Conservation (phyloP, 2,113 vertebrate species). For the Alligator mississippiensis region DNA sequence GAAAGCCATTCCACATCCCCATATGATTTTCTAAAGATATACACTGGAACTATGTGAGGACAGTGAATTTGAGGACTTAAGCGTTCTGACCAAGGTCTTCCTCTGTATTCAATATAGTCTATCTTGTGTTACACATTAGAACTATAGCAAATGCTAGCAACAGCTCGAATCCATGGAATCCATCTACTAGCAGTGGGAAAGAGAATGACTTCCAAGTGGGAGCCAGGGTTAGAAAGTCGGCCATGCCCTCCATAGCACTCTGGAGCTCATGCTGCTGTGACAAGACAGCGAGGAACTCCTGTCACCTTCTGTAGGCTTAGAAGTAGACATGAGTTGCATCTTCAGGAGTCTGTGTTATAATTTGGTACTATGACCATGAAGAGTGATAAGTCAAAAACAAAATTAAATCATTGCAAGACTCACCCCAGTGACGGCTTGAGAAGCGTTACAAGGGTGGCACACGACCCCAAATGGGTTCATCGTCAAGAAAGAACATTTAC, state of each 20-base stretch:
- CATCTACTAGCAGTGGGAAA: not conserved
- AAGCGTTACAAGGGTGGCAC: not conserved
- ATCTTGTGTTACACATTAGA: not conserved
- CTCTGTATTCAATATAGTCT: not conserved
- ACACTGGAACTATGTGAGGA: not conserved
- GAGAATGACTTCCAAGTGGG: not conserved
- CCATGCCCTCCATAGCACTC: not conserved
- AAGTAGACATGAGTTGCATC: not conserved
- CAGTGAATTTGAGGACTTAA: not conserved
- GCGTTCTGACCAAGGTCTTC: not conserved
- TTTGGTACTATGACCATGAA: not conserved
- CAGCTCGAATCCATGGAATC: not conserved
- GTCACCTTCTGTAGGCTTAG: not conserved
- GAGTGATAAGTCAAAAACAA: not conserved
- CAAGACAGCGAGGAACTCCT: not conserved
- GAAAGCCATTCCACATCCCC: not conserved
- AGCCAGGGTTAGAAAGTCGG: not conserved
- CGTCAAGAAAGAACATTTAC: slow-evolving; percentile 8
- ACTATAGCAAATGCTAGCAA: not conserved
- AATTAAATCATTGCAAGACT: not conserved
- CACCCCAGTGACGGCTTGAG: not conserved
- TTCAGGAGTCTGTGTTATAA: not conserved
- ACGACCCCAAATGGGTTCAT: not conserved
- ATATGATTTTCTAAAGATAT: not conserved
- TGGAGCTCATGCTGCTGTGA: not conserved